Conservation (phyloP, 2,888 invertebrate species). For the Lithophane leautieri region DNA sequence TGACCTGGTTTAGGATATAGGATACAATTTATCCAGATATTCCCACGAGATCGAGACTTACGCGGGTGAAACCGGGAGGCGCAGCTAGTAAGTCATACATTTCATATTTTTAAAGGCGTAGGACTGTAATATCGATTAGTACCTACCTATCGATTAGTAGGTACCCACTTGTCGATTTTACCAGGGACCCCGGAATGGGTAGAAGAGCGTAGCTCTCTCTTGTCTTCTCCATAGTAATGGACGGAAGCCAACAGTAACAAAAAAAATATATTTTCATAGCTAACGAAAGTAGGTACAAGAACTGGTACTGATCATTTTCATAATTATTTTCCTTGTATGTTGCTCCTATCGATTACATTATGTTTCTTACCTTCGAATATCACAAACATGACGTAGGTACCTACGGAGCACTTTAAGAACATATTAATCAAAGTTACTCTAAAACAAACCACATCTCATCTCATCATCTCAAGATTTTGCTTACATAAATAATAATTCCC, state of each 20-base stretch:
- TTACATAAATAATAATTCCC: slow-evolving; percentile 18
- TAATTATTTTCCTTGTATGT: neutral
- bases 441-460: neutral
- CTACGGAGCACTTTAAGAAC: neutral
- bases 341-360: no score
- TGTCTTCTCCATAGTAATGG: neutral
- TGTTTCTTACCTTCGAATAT: neutral
- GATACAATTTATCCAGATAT: no score
- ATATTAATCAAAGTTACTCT: neutral
- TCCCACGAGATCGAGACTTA: no score
- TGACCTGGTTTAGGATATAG: no score
- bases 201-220: neutral
- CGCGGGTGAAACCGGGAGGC: no score
- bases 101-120: neutral
- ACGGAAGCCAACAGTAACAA: no score
- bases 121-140: no score
- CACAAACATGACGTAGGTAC: neutral
- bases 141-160: no score
- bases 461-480: slow-evolving; percentile 1
- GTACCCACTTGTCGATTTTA: no score
- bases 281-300: no score
- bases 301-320: neutral
- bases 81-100: no score
- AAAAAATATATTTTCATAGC: no score
- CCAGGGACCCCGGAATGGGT: neutral